Evolutionary conservation across 2,113 vertebrate genomes (phyloP).

Genomic region (Sialia sialis): DNA sequence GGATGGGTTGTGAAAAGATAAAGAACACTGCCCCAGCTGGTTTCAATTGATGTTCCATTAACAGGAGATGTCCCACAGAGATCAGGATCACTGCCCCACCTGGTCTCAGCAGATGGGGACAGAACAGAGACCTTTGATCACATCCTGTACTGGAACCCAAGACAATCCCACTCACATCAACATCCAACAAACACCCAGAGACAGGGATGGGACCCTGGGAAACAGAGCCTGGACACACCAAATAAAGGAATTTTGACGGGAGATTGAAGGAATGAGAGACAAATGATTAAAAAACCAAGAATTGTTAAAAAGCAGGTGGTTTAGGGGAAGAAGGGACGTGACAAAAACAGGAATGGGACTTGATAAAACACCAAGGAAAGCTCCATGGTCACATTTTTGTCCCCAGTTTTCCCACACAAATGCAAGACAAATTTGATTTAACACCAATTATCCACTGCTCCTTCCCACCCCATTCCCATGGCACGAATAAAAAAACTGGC

Average conservation of each 20-base stretch:
- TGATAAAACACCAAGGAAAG: neutral
- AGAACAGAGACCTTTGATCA: too few species aligned
- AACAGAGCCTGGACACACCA: fast-evolving
- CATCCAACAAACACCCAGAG: fast-evolving
- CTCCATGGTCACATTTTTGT: fast-evolving
- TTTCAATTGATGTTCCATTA: too few species aligned
- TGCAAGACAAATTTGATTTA: neutral
- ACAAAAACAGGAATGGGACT: neutral
- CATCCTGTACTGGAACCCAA: too few species aligned
- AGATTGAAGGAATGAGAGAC: neutral
- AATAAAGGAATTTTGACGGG: neutral
- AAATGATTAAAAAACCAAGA: neutral
- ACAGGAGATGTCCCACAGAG: too few species aligned
- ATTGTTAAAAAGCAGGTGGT: neutral
- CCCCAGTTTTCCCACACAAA: neutral
- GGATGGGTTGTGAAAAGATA: too few species aligned
- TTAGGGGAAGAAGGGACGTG: neutral
- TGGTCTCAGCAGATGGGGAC: too few species aligned
- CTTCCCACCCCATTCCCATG: neutral
- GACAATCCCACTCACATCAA: neutral
- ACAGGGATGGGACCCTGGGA: neutral
- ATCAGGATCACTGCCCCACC: too few species aligned
- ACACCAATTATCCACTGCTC: neutral
- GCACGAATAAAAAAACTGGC: neutral
- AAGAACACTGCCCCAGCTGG: too few species aligned